Conservation (phyloP, 2,888 invertebrate species). For the Harpalus rufipes region DNA sequence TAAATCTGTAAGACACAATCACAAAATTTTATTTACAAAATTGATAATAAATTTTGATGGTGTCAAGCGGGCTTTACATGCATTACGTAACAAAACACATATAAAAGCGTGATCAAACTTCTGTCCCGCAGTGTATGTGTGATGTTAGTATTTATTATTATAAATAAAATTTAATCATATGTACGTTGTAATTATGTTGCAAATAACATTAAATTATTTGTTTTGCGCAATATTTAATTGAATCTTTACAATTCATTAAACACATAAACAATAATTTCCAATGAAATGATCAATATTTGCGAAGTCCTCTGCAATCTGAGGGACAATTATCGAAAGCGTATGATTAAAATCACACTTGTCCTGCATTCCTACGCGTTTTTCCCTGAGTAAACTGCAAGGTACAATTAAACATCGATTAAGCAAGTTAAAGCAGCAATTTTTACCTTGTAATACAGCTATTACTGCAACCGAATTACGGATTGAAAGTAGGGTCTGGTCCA, state of each 20-base stretch:
- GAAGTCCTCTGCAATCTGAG: conserved; percentile 15
- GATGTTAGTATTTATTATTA: no score
- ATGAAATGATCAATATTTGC: conserved; percentile 50
- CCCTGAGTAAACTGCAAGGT: conserved; percentile 19
- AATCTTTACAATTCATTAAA: conserved; percentile 41
- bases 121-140: no score
- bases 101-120: no score
- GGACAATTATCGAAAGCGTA: conserved; percentile 51
- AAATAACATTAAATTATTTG: conserved; percentile 1
- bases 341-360: conserved; percentile 62
- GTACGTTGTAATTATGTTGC: conserved; percentile 8
- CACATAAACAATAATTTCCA: conserved; percentile 43
- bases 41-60: no score
- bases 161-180: neutral
- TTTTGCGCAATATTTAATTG: conserved; percentile 37
- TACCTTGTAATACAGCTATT: conserved; percentile 41
- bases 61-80: no score
- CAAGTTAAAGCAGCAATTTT: conserved; percentile 20
- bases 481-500: conserved; percentile 37
- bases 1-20: no score
- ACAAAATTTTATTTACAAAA: no score
- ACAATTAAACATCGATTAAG: conserved; percentile 53
- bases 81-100: no score
- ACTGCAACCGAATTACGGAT: conserved; percentile 48
- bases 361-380: conserved; percentile 41